These are phyloP conservation scores for Lutjanus campechanus DNA, from an alignment of 2,797 vertebrate species.

Conservation along the genomic window DNA sequence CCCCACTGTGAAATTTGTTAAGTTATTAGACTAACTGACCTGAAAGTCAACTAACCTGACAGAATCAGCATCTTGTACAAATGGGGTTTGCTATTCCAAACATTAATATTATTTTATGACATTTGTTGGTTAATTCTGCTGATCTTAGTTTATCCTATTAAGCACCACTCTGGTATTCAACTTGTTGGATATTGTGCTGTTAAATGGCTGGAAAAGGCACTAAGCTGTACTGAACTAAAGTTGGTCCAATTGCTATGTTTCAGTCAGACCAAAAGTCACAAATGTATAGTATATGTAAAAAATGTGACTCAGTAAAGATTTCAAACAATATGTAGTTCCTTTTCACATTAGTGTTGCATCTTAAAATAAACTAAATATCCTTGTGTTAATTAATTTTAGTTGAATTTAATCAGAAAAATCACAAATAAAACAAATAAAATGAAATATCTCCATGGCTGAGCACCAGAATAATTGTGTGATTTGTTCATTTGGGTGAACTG, in stretches of 20 bases:
- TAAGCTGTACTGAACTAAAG: background rate
- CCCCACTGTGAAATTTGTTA: background rate
- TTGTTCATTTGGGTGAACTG: slow-evolving; percentile 2
- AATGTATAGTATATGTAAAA: background rate
- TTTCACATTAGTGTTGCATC: background rate
- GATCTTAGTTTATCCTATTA: background rate
- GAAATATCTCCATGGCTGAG: background rate
- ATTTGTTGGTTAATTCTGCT: background rate
- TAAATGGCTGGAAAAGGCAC: background rate
- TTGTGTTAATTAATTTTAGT: too few relatives aligned
- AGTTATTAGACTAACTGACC: too few relatives aligned
- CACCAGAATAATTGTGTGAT: background rate
- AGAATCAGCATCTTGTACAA: background rate
- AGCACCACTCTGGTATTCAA: background rate
- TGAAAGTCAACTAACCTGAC: background rate
- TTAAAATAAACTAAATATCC: background rate
- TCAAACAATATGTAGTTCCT: background rate
- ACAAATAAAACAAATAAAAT: background rate
- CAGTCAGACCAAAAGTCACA: background rate
- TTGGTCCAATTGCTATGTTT: too few relatives aligned
- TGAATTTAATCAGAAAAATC: background rate
- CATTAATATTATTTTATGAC: background rate
- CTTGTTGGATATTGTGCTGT: background rate
- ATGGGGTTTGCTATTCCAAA: background rate
- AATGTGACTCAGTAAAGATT: background rate